Percentiles rank a stretch among this genome's conserved stretches.
These are phyloP conservation scores for Tipula helvola DNA, from an alignment of 2,888 invertebrate species.

Conservation along the genomic window DNA sequence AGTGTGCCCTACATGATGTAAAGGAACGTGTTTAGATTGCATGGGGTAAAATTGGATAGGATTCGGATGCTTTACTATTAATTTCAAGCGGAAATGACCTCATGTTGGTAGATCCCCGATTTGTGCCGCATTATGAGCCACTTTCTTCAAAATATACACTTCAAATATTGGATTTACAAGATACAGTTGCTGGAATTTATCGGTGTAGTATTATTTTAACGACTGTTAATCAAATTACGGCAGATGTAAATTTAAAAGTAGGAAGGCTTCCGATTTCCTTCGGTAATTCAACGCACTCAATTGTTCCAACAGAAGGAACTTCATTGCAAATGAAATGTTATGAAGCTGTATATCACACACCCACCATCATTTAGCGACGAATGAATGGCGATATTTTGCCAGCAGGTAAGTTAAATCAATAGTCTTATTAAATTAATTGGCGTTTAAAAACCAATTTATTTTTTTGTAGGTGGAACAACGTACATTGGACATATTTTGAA, in stretches of 20 bases:
- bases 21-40: conserved; percentile 77
- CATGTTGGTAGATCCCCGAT: conserved; percentile 74
- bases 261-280: conserved; percentile 85
- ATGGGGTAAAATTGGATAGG: conserved; percentile 57
- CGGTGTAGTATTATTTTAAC: conserved; percentile 78
- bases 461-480: conserved; percentile 32
- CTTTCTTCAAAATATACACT: conserved; percentile 72
- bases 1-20: conserved; percentile 81
- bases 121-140: conserved; percentile 63
- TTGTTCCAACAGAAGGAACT: conserved; percentile 35
- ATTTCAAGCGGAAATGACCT: conserved; percentile 72
- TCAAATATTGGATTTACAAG: conserved; percentile 84
- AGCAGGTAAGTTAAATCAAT: conserved; percentile 43
- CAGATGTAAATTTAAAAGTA: conserved; percentile 74
- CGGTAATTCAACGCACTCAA: conserved; percentile 79
- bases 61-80: conserved; percentile 56
- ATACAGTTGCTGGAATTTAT: conserved; percentile 81
- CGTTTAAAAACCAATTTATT: too few relatives aligned
- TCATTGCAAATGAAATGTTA: conserved; percentile 75
- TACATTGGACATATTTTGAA: conserved; percentile 67
- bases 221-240: conserved; percentile 63
- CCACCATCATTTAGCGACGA: conserved; percentile 79
- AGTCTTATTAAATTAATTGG: too few relatives aligned
- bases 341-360: conserved; percentile 73
- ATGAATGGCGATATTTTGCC: conserved; percentile 88